Evolutionary conservation across 2,888 invertebrate genomes (phyloP), one percentile per base, ranked within the genome.

Genomic region (Drosophila nigritarsus): DNA sequence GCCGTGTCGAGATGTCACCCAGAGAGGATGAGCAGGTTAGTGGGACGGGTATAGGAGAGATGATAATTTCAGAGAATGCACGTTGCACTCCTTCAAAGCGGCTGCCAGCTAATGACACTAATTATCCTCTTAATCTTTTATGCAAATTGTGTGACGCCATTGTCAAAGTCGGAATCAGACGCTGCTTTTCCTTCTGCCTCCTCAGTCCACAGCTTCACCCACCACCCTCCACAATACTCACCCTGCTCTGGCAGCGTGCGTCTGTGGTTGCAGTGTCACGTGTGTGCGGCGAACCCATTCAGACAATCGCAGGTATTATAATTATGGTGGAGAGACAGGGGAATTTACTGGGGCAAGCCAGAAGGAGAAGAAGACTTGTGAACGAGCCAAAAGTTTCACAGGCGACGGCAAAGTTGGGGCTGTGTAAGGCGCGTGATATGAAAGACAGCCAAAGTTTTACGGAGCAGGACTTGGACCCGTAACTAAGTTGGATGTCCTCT

Each of bases 281-380:
- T 85, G 78, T 85, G 83, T 83, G 70, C 69, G 70, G 75, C 67
- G 27, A 70, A 75, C 80, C 85, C 75, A 80, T 87, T 84, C 75
- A 87, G 80, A 89, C 89, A 89, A 89, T 87, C 70, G 73, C 89
- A 75, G 85, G 85, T 74, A 79, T 82, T 82, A 89, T 84, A 85
- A 85, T 85, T 87, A 85, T 73, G 78, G 53, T 45, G 55, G 38
- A 36, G 65, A n/a, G 24, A 55, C 48, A 15, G 48, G 56, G 24
- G 11, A 38, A 61, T 38, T 45, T 42, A 45, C 56, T 53, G 36
- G 69, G 20, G 36, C 54, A 49, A 63, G 15, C 45, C 8, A 24
- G 15, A 45, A 45, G 1, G 4, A 13, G 36, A 27, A 29, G n/a
- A 29, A 54, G 45, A 67, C 50, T 73, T 48, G 56, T 53, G 80